These are phyloP conservation scores for Zeugodacus cucurbitae DNA, from an alignment of 1,140 invertebrate genomes.

Conservation along the genomic window DNA sequence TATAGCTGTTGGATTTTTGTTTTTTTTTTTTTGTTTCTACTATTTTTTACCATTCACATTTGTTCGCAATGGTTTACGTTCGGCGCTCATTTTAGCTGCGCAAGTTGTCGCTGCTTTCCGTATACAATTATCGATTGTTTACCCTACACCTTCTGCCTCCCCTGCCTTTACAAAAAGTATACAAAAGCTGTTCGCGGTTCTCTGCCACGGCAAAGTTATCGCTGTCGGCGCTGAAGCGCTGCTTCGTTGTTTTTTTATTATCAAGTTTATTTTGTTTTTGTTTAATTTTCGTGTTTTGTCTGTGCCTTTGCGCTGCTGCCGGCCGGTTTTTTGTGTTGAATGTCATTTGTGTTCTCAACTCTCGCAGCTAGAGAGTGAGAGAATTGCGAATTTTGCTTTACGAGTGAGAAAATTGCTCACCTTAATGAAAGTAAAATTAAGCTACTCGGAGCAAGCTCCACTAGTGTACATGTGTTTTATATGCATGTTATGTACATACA, in stretches of 20 bases:
- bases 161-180: not conserved
- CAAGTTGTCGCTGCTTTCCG: not conserved
- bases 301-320: not conserved
- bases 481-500: not conserved
- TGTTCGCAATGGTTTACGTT: not conserved
- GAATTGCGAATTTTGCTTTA: not conserved
- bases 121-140: not conserved
- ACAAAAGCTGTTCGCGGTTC: not conserved
- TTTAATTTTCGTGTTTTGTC: not conserved
- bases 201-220: not conserved
- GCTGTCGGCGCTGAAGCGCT: not conserved
- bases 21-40: no score
- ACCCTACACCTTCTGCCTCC: not conserved
- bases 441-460: not conserved
- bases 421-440: not conserved
- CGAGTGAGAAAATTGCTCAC: not conserved
- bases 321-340: not conserved
- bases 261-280: not conserved
- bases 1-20: not conserved
- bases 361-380: not conserved
- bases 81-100: not conserved
- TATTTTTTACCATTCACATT: slow-evolving; percentile 1
- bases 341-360: not conserved
- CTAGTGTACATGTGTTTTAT: not conserved
- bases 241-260: not conserved